These are phyloP conservation scores for Felis chaus DNA, from an alignment of 2,113 vertebrate species.

Conservation along the genomic window DNA sequence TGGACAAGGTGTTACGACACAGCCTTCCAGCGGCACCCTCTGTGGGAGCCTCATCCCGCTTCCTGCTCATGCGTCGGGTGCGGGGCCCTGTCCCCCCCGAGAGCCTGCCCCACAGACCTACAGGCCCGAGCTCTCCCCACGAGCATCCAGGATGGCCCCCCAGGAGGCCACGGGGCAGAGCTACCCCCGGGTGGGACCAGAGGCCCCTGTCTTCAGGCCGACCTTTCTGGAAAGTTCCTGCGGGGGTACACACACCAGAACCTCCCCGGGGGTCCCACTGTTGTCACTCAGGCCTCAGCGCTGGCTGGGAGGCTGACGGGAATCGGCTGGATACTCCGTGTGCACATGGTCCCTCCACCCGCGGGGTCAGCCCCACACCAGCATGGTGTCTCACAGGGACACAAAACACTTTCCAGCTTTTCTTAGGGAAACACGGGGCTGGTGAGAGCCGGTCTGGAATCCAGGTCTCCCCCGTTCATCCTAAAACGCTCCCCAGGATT, in stretches of 20 bases:
- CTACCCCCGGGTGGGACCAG: accelerated
- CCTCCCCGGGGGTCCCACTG: not conserved
- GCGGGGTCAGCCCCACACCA: not conserved
- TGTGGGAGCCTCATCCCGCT: not conserved
- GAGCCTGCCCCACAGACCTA: accelerated
- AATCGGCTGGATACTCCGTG: accelerated
- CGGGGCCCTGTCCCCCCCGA: accelerated
- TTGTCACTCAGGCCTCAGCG: not conserved
- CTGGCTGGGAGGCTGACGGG: accelerated
- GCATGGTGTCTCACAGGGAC: not conserved
- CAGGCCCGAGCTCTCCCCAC: not conserved
- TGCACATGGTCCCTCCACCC: not conserved
- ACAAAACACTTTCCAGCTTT: not conserved
- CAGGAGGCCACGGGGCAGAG: not conserved
- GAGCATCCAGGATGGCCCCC: not conserved
- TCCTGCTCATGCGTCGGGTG: accelerated
- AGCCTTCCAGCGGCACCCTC: not conserved
- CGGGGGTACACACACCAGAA: accelerated
- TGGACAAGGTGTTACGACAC: no score
- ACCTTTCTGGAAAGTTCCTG: not conserved
- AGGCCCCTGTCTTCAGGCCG: not conserved
- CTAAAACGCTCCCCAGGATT: accelerated
- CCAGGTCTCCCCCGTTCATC: not conserved
- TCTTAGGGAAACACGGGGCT: not conserved
- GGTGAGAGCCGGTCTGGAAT: not conserved